Evolutionary conservation across 1,140 invertebrate species (phyloP), one percentile per base, ranked within the genome.

Genomic region (Lordiphosa stackelbergi): DNA sequence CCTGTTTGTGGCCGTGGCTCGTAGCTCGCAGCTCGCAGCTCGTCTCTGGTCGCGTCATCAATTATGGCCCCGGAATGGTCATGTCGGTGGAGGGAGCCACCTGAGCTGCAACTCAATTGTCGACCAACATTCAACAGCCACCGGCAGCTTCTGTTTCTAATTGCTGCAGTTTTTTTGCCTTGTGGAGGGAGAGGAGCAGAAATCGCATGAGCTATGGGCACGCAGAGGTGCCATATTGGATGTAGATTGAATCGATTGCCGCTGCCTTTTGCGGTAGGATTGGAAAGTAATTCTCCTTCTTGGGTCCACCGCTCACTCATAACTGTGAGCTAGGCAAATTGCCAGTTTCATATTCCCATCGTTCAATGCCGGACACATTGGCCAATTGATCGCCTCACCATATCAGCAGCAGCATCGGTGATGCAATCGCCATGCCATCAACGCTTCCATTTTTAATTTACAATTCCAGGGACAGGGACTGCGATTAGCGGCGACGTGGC

Each of bases 41-140:
- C 64, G 48, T 57, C 57, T 51, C 55, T 49, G 31, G 64, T 68
- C 65, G 63, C 65, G 54, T 46, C 64, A 79, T 81, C 70, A 74
- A 74, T 81, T 79, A 79, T 55, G 62, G 63, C 52, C 57, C 48
- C 47, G 62, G 53, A 60, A 49, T 43, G 49, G 28, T 31, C 28
- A 28, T 37, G 48, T 9, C 6, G 48, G 11, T 13, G 19, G 46
- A 35, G 3, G 11, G 4, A 12, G 31, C 62, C 70, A 74, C 66
- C 70, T 79, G 70, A 74, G 75, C 75, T 81, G 75, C 75, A 79
- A 81, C 74, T 79, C 75, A 79, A 79, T 79, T 62, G 74, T 54
- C 66, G 65, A 34, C 43, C 49, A 46, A 48, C 69, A 57, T 53
- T 52, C 53, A 78, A 54, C 53, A 72, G 74, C 73, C 65, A 73